Base-by-base conservation (phyloP, 1,140 invertebrate genomes). In the Bombus vancouverensis region DNA sequence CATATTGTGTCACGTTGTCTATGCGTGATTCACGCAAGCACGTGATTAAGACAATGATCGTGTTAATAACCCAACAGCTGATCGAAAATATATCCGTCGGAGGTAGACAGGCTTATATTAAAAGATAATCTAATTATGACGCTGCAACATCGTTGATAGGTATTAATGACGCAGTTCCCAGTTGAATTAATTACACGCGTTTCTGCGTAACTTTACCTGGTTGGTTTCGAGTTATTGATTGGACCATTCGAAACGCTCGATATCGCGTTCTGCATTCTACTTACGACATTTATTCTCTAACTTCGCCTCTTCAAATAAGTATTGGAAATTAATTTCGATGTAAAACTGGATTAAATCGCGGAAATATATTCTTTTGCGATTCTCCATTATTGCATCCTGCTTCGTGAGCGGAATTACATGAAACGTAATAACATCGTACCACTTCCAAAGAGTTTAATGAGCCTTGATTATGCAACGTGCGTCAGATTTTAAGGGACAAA, bases 151-250 rank as follows among this genome's bases (percentile, higher is more conserved):
- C 44, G 73, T 53, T 57, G 73, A 47, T 75, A 53, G 32, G 47
- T 75, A 75, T 75, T 75, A 75, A 75, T 75, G 47, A 75, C 32
- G 73, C 22, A 44, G 72, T 53, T 37, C 42, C 73, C 73, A 53
- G 73, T 75, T 73, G 72, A 73, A 73, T 57, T 75, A 75, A 53
- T 76, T 34, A 76, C 53, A 57, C 25, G 22, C 74, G 47, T 37
- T 76, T 76, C 53, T 37, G 32, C 53, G 32, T 76, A 76, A 76
- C 74, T 76, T 76, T 76, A 59, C 57, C 74, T 34, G 22, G 74
- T 10, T 37, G 10, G 34, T 12, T 44, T 59, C 53, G 53, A 53
- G 59, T 76, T 76, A 76, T 57, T 53, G 47, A 53, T 53, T 53
- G 47, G 47, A 53, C 47, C 47, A 53, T 53, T 53, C 32, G n/a